Base-by-base conservation (phyloP, 2,888 invertebrate species). In the Andrena camellia region DNA sequence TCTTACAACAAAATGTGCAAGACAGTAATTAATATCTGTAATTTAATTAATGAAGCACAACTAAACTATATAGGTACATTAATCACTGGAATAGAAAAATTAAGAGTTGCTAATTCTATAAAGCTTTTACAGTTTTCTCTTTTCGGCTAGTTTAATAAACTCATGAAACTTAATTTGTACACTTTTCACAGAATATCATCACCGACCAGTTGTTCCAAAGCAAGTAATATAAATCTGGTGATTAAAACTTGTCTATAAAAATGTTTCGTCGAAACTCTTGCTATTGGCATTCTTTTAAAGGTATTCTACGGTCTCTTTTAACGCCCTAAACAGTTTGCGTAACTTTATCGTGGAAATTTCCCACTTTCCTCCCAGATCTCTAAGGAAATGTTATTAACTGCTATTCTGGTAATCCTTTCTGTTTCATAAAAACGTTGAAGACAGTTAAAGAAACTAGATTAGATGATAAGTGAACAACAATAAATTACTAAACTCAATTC, bases 301-400 rank as follows among this genome's bases (percentile, higher is more conserved):
- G 4, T 20, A 20, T 20, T 52, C 8, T 52, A 8, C 33, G 0
- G 4, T 20, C 8, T 17, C 2, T 29, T 66, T 66, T 17, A n/a
- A n/a, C 2, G 31, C 50, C 29, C 17, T 20, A 4, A 17, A 17
- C 17, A 20, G 13, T 4, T 31, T 78, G 23, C 42, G 35, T 31
- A 67, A 67, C 6, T 1, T 26, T 13, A 13, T n/a, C 60, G 17
- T 66, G 42, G 52, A 60, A 54, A 62, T 10, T 57, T 69, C 26
- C 23, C 57, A 42, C 57, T 70, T 35, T 59, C 42, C 23, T 69
- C 52, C 33, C 2, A 17, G 6, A 13, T 66, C 26, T 60, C n/a
- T 17, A 48, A 29, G 59, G 42, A 48, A 59, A 54, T 67, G 20
- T 67, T 10, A 20, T 20, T 13, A 33, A 33, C 52, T 17, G 23